phyloP scores from a whole-genome alignment of 2,888 invertebrate genomes.

The Aphrophora alni region DNA sequence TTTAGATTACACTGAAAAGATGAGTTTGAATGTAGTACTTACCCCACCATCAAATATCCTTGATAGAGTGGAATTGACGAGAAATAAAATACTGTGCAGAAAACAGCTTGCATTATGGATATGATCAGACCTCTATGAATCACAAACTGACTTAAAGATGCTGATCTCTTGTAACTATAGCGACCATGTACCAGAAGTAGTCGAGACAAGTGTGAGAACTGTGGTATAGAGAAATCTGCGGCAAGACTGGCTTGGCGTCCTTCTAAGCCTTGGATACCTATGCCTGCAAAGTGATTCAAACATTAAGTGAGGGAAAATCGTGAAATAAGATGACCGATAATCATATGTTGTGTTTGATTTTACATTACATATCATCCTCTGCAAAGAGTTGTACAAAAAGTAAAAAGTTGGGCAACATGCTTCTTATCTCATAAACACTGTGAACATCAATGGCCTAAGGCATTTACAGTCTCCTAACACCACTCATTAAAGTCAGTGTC shows the following conservation, averaged over 20 bases:
- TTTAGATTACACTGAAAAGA: too few relatives aligned
- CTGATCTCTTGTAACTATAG: constrained; percentile 87
- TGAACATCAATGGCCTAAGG: too few relatives aligned
- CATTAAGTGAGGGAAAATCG: neutral
- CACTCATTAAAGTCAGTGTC: too few relatives aligned
- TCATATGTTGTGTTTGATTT: too few relatives aligned
- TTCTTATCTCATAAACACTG: too few relatives aligned
- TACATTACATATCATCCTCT: neutral
- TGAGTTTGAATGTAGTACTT: too few relatives aligned
- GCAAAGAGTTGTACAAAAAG: too few relatives aligned
- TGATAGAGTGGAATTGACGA: constrained; percentile 98
- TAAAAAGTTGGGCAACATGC: too few relatives aligned
- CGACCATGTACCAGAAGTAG: constrained; percentile 88
- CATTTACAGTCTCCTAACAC: too few relatives aligned
- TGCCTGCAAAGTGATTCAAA: constrained; percentile 60
- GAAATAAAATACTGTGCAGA: constrained; percentile 98
- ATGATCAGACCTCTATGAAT: constrained; percentile 98
- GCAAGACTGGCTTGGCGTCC: constrained; percentile 93
- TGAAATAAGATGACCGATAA: too few relatives aligned
- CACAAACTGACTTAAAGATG: constrained; percentile 97
- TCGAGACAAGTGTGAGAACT: constrained; percentile 84
- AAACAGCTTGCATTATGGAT: constrained; percentile 98
- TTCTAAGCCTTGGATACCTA: constrained; percentile 90
- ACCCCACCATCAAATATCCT: constrained; percentile 98
- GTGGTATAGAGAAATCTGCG: constrained; percentile 95